phyloP scores from a whole-genome alignment of 2,888 invertebrate genomes.

The Polydrusus pterygomalis region DNA sequence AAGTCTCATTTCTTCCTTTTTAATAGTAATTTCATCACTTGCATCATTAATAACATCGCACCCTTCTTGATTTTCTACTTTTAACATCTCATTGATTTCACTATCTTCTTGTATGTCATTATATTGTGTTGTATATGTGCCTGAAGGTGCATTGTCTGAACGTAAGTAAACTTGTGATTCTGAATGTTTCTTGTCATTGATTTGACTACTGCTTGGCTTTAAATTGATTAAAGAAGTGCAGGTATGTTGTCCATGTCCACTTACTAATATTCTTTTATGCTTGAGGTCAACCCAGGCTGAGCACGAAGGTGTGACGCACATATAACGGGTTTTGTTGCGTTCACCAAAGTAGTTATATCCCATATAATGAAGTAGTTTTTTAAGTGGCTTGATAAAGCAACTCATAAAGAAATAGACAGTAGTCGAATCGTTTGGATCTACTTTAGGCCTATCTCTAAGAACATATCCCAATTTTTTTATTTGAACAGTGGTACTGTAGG shows the following conservation, averaged over 20 bases:
- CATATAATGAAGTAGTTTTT: background rate
- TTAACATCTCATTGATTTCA: no score
- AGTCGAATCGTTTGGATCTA: background rate
- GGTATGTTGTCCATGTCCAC: background rate
- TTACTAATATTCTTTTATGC: background rate
- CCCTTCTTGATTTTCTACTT: no score
- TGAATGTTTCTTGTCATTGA: no score
- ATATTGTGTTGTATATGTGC: no score
- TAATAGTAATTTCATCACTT: no score
- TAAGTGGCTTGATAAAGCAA: background rate
- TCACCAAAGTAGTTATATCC: background rate
- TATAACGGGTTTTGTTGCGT: background rate
- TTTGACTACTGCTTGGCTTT: no score
- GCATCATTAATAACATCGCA: no score
- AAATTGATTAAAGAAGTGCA: background rate
- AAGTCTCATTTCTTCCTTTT: no score
- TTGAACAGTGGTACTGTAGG: background rate
- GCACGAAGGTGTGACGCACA: background rate
- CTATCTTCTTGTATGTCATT: no score
- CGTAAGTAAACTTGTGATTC: no score
- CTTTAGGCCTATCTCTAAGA: background rate
- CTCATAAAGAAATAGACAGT: background rate
- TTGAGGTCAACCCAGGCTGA: background rate
- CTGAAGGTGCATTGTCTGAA: no score
- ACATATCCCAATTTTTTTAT: background rate